Evolutionary conservation across 2,888 invertebrate genomes (phyloP), one percentile per base, ranked within the genome.

Genomic region (Zootermopsis nevadensis): DNA sequence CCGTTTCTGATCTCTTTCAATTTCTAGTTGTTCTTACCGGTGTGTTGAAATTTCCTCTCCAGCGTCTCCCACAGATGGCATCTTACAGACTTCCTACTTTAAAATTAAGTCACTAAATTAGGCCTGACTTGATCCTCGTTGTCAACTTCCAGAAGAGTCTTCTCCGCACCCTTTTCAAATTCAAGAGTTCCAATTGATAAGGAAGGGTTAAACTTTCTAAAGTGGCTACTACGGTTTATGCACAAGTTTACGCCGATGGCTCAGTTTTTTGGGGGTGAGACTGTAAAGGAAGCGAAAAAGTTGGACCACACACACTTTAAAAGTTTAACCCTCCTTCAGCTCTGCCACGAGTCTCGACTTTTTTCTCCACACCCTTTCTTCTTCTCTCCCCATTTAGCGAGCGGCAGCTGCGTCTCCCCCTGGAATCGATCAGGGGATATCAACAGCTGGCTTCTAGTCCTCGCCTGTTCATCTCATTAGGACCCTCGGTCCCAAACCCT

Each of bases 401-500:
- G 77, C 66, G 38, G 81, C 74, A 83, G 81, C 83, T 77, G 72
- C 27, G 77, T 67, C 82, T 77, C 67, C 72, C 81, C 27, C 81
- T 60, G 38, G 81, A 77, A 83, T 81, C 83, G 83, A 83, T 81
- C 83, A 83, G 83, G 77, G 76, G 66, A 77, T 77, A 81, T 81
- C 77, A 83, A 83, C 83, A 83, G 77, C 83, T 81, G 83, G 77
- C 48, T 38, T 76, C 38, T 53, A 77, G 48, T 22, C 55, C 77
- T 77, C 77, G 80, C 60, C 72, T 83, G 81, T 55, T 83, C 81
- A 79, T 81, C 83, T 83, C 83, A 83, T 83, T 83, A 81, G 83
- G 53, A 35, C 60, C 81, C 48, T 81, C 81, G 53, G 35, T 67
- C 35, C 22, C n/a, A n/a, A 48, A 48, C 42, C 55, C 80, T 80